phyloP scores from a whole-genome alignment of 2,113 vertebrate genomes.

The Gasterosteus nipponicus region DNA sequence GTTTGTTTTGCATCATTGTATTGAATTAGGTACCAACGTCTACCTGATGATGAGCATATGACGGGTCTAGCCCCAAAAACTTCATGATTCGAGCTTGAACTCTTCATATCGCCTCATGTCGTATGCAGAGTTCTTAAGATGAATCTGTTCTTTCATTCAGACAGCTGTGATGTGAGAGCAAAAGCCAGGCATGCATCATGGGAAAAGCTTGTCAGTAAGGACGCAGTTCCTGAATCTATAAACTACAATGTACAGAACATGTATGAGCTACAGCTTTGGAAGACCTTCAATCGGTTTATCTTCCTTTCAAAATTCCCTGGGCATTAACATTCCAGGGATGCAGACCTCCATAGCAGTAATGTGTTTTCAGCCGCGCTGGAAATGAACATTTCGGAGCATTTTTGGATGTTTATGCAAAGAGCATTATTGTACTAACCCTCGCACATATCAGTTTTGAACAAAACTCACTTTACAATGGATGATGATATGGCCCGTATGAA shows the following conservation, averaged over 20 bases:
- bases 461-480: constrained; percentile 28
- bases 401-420: constrained; percentile 13
- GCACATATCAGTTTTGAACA: constrained; percentile 40
- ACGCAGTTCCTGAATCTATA: constrained; percentile 24
- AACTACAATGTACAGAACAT: not conserved
- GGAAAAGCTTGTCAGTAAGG: constrained; percentile 29
- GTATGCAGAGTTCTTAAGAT: not conserved
- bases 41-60: no score
- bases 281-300: constrained; percentile 12
- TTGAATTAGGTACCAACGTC: no score
- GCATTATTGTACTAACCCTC: constrained; percentile 13
- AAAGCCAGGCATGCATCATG: constrained; percentile 1
- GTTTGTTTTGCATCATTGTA: no score
- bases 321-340: constrained; percentile 16
- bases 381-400: constrained; percentile 28
- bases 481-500: constrained; percentile 7
- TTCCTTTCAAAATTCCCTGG: not conserved
- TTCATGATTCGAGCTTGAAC: not conserved
- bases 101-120: not conserved
- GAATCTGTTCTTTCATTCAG: not conserved
- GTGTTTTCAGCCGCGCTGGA: constrained; percentile 16
- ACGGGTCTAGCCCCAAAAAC: no score
- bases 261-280: constrained; percentile 14
- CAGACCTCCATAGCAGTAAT: constrained; percentile 1
- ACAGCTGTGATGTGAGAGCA: constrained; percentile 1